Percentiles rank a stretch among this genome's conserved stretches.
Evolutionary conservation across 2,797 vertebrate species (phyloP).

Genomic region (Austrolebias charrua): DNA sequence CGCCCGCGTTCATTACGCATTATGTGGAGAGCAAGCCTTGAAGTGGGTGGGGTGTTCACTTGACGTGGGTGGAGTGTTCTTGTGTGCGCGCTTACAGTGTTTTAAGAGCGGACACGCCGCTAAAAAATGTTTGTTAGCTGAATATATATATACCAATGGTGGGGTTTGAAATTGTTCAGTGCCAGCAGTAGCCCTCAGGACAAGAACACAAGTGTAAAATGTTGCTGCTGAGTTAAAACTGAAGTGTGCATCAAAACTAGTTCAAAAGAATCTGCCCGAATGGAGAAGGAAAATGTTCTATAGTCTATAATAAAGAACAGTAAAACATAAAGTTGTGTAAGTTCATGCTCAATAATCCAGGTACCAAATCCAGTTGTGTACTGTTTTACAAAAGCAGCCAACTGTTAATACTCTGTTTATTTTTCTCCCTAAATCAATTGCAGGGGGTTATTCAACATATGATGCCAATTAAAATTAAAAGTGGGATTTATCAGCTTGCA

Average conservation of each 20-base stretch:
- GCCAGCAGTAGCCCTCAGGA: constrained; percentile 18
- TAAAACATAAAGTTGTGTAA: constrained; percentile 42
- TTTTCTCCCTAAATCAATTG: constrained; percentile 54
- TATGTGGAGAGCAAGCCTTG: no score
- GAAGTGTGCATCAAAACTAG: constrained; percentile 12
- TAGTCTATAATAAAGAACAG: constrained; percentile 30
- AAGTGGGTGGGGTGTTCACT: no score
- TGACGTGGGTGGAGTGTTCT: no score
- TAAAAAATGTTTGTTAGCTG: no score
- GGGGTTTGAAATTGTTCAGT: constrained; percentile 7
- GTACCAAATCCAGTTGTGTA: no score
- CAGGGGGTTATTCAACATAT: constrained; percentile 37
- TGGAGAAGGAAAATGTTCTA: constrained; percentile 6
- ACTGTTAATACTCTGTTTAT: constrained; percentile 23
- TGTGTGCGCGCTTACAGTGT: no score
- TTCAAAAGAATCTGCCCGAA: constrained; percentile 15
- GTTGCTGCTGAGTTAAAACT: constrained; percentile 12
- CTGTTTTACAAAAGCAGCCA: constrained; percentile 37
- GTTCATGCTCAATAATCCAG: no score
- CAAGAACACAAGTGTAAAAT: neutral
- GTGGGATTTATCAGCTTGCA: constrained; percentile 34
- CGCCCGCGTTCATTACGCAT: no score
- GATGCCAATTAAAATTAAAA: constrained; percentile 65
- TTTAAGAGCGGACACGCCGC: no score
- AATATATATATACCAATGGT: constrained; percentile 12